Conservation (phyloP, 2,797 vertebrate genomes). For the Oceanodroma leucorhoa region DNA sequence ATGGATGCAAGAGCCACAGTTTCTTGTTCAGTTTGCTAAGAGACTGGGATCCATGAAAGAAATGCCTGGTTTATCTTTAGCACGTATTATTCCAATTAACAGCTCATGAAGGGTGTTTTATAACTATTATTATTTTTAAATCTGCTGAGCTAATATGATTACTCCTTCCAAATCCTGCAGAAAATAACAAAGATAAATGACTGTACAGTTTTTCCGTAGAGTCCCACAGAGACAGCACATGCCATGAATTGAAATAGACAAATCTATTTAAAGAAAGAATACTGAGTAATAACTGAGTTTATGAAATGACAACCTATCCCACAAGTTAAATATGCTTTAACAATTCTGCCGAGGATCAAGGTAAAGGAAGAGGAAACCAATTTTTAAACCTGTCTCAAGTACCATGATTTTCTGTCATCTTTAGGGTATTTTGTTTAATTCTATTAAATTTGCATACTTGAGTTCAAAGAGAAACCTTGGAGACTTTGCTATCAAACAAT, state of each 20-base stretch:
- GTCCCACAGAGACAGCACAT: not conserved
- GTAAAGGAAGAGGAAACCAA: not conserved
- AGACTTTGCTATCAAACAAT: not conserved
- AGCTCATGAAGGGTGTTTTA: not conserved
- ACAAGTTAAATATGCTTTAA: not conserved
- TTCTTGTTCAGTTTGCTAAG: not conserved
- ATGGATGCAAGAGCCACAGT: not conserved
- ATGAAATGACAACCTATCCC: not conserved
- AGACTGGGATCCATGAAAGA: not conserved
- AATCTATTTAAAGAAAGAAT: not conserved
- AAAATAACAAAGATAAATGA: constrained; percentile 17
- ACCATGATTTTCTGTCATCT: not conserved
- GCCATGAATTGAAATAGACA: not conserved
- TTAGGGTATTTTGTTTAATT: not conserved
- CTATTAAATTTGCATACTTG: not conserved
- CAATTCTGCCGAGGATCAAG: not conserved
- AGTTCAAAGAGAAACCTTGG: not conserved
- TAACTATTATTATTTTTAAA: constrained; percentile 2
- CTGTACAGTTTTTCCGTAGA: not conserved
- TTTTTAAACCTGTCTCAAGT: not conserved
- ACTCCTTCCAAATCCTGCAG: not conserved
- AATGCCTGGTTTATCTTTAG: not conserved
- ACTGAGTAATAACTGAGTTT: not conserved
- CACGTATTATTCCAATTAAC: not conserved
- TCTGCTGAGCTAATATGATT: constrained; percentile 1